These are phyloP conservation scores for Colostygia pectinataria DNA, from an alignment of 2,888 invertebrate genomes.

Conservation along the genomic window DNA sequence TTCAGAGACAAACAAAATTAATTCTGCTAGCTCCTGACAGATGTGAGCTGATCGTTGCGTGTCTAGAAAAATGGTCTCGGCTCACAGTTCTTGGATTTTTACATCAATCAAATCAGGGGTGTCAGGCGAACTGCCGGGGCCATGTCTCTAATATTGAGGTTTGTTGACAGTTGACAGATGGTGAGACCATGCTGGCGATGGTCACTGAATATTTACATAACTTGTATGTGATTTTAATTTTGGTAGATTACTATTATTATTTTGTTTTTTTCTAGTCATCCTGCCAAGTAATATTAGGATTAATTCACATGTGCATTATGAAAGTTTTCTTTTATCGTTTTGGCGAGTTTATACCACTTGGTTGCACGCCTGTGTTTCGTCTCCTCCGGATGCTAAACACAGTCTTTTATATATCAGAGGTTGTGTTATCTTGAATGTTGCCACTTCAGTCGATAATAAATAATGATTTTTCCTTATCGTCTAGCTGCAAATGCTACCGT, in stretches of 20 bases:
- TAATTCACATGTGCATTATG: no score
- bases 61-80: constrained; percentile 38
- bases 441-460: constrained; percentile 17
- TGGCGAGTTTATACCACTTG: no score
- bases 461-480: constrained; percentile 27
- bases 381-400: no score
- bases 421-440: background rate
- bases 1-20: constrained; percentile 36
- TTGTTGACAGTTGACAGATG: constrained; percentile 14
- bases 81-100: constrained; percentile 35
- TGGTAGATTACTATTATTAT: no score
- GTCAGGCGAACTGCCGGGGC: constrained; percentile 35
- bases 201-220: background rate
- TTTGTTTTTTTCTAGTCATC: no score
- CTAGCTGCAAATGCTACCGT: constrained; percentile 22
- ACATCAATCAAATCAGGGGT: constrained; percentile 46
- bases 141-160: constrained; percentile 11
- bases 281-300: no score
- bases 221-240: no score
- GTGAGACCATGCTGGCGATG: constrained; percentile 4
- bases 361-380: no score
- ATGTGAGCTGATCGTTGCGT: constrained; percentile 38
- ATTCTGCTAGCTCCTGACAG: constrained; percentile 37
- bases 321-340: no score
- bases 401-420: no score